phyloP scores from a whole-genome alignment of 1,140 invertebrate species.

The Hycleus cichorii region DNA sequence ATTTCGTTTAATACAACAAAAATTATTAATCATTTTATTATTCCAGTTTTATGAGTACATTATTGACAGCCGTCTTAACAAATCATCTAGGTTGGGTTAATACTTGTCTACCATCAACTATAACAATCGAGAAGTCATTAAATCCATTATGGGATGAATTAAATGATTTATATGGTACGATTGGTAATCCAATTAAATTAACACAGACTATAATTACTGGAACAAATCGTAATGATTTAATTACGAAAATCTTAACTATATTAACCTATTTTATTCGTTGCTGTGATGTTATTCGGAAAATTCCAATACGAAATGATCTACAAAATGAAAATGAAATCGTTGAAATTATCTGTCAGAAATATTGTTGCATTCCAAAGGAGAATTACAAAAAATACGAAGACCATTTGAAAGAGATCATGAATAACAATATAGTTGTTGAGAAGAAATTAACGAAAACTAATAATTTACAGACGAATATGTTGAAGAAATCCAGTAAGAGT shows the following conservation, averaged over 20 bases:
- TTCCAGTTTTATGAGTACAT: slow-evolving; percentile 78
- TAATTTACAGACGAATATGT: slow-evolving; percentile 4
- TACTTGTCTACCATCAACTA: slow-evolving; percentile 49
- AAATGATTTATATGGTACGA: slow-evolving; percentile 72
- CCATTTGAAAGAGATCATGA: slow-evolving; percentile 27
- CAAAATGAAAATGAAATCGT: slow-evolving; percentile 28
- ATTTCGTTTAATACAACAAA: not conserved
- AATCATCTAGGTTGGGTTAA: slow-evolving; percentile 87
- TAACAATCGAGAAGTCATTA: slow-evolving; percentile 18
- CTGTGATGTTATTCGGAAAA: slow-evolving; percentile 52
- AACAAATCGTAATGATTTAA: slow-evolving; percentile 52
- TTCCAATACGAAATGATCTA: slow-evolving; percentile 20
- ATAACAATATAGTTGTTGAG: not conserved
- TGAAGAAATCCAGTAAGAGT: not conserved
- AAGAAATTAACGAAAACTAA: slow-evolving; percentile 7
- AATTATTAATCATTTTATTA: not conserved
- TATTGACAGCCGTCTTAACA: slow-evolving; percentile 79
- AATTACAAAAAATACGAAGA: slow-evolving; percentile 36
- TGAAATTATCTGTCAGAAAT: slow-evolving; percentile 26
- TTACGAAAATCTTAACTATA: slow-evolving; percentile 58
- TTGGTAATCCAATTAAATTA: slow-evolving; percentile 67
- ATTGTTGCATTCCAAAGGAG: slow-evolving; percentile 28
- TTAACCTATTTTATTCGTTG: slow-evolving; percentile 81
- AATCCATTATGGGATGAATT: slow-evolving; percentile 81
- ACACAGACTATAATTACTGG: slow-evolving; percentile 74